Evolutionary conservation across 1,140 invertebrate species (phyloP).

Genomic region (Orius insidiosus): DNA sequence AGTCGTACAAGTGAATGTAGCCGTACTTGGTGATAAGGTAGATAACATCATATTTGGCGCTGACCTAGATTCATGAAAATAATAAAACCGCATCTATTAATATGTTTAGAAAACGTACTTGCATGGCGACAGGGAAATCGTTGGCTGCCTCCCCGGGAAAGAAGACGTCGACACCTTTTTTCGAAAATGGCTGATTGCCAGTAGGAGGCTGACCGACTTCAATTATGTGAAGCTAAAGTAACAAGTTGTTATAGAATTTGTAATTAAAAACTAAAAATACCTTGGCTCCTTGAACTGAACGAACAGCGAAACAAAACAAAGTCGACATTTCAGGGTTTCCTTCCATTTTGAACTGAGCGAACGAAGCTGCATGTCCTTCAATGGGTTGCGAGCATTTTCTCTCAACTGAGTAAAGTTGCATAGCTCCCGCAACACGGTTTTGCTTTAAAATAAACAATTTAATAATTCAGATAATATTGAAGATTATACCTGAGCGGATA

Average conservation of each 20-base stretch:
- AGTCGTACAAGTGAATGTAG: slow-evolving; percentile 98
- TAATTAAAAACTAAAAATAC: slow-evolving; percentile 22
- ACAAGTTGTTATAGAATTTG: neutral
- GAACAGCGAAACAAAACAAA: slow-evolving; percentile 92
- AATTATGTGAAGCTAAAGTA: slow-evolving; percentile 77
- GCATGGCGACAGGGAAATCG: slow-evolving; percentile 99
- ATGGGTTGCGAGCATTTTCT: slow-evolving; percentile 97
- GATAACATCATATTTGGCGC: slow-evolving; percentile 90
- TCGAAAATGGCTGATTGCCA: slow-evolving; percentile 93
- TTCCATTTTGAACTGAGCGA: slow-evolving; percentile 92
- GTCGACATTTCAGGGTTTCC: slow-evolving; percentile 88
- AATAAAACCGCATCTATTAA: neutral
- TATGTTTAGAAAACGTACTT: slow-evolving; percentile 40
- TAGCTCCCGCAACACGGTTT: slow-evolving; percentile 82
- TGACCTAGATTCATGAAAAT: slow-evolving; percentile 34
- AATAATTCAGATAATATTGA: neutral
- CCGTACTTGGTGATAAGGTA: slow-evolving; percentile 99
- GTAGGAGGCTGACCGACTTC: slow-evolving; percentile 89
- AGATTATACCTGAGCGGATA: slow-evolving; percentile 63
- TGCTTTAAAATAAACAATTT: slow-evolving; percentile 1
- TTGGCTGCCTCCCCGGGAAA: slow-evolving; percentile 95
- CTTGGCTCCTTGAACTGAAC: slow-evolving; percentile 80
- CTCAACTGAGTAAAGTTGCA: slow-evolving; percentile 98
- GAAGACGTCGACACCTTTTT: slow-evolving; percentile 97
- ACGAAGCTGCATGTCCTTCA: slow-evolving; percentile 96